These are phyloP conservation scores for Hydraecia micacea DNA, from an alignment of 2,888 invertebrate genomes.

Conservation along the genomic window DNA sequence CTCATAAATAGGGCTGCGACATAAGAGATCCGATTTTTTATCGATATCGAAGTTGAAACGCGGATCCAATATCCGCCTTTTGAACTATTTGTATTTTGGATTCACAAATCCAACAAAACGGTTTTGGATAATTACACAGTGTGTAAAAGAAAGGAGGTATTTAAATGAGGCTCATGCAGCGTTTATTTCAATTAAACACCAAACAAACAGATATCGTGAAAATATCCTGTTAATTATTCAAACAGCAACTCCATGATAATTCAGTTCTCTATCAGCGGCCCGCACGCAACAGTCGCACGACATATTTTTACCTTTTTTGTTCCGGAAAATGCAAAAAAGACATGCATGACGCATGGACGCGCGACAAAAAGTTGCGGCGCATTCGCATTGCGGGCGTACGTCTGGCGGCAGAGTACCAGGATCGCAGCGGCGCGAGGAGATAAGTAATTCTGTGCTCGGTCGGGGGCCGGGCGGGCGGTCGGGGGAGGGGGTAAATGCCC, in stretches of 20 bases:
- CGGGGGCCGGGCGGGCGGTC: slow-evolving; percentile 71
- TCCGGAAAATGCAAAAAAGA: slow-evolving; percentile 62
- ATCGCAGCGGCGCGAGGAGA: slow-evolving; percentile 81
- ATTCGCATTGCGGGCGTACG: slow-evolving; percentile 87
- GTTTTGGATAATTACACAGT: background rate
- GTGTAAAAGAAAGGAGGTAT: slow-evolving; percentile 26
- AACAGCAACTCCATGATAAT: slow-evolving; percentile 57
- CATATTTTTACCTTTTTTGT: slow-evolving; percentile 54
- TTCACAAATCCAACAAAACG: background rate
- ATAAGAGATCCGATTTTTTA: slow-evolving; percentile 9
- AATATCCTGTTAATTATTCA: slow-evolving; percentile 59
- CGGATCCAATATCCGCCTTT: background rate
- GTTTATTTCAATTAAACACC: slow-evolving; percentile 35
- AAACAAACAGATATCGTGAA: slow-evolving; percentile 47
- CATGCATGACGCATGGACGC: slow-evolving; percentile 68
- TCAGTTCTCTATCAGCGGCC: slow-evolving; percentile 47
- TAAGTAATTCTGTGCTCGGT: slow-evolving; percentile 82
- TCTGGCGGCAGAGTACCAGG: slow-evolving; percentile 87
- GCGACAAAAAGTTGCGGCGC: slow-evolving; percentile 78
- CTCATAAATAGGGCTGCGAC: slow-evolving; percentile 39
- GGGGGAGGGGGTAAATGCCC: slow-evolving; percentile 86
- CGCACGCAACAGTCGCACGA: slow-evolving; percentile 55
- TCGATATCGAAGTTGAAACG: slow-evolving; percentile 31
- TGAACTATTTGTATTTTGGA: background rate
- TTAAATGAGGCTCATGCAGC: slow-evolving; percentile 28